Conservation (phyloP, 2,888 invertebrate genomes). For the Scaptomyza caliginosa region DNA sequence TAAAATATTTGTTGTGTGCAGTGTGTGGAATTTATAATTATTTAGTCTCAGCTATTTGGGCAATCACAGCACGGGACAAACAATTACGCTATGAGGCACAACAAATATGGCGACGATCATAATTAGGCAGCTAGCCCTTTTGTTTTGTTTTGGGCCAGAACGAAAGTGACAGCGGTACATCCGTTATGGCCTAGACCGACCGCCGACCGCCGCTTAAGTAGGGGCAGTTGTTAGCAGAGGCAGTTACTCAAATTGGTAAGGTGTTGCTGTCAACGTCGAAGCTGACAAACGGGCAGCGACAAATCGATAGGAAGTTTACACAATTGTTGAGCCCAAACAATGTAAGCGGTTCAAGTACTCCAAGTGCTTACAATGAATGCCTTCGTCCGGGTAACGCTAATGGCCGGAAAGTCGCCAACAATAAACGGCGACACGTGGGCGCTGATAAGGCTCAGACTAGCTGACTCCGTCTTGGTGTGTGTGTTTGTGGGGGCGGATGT, state of each 20-base stretch:
- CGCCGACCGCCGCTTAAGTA: conserved; percentile 26
- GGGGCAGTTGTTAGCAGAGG: background rate
- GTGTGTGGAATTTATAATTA: conserved; percentile 59
- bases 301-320: conserved; percentile 58
- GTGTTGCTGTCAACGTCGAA: conserved; percentile 50
- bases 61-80: conserved; percentile 33
- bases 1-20: conserved; percentile 66
- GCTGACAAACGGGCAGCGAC: conserved; percentile 40
- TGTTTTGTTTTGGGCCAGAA: conserved; percentile 45
- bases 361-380: too few relatives aligned
- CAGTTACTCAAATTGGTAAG: conserved; percentile 21
- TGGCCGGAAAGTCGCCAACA: conserved; percentile 73
- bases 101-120: conserved; percentile 53
- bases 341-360: background rate
- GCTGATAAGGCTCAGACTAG: conserved; percentile 58
- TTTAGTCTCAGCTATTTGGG: conserved; percentile 25
- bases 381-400: conserved; percentile 54
- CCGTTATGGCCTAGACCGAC: conserved; percentile 36
- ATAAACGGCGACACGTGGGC: conserved; percentile 74
- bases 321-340: conserved; percentile 43
- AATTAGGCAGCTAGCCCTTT: conserved; percentile 36
- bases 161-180: conserved; percentile 72
- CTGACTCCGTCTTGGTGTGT: background rate
- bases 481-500: conserved; percentile 69
- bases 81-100: conserved; percentile 61